phyloP scores from a whole-genome alignment of 2,888 invertebrate genomes.

The Macrophya annulata region DNA sequence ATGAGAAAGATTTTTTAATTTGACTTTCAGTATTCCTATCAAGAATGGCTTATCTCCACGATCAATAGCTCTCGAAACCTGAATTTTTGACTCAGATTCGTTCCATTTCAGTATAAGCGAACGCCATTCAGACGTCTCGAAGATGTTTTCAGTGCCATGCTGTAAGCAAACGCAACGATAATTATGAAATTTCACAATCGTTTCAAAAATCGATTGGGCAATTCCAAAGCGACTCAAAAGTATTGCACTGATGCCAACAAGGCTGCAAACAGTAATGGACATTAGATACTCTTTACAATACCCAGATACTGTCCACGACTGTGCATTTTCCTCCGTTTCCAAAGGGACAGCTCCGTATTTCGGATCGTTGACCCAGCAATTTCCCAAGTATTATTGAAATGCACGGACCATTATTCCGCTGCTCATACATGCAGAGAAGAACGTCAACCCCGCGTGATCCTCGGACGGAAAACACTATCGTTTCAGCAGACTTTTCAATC shows the following conservation, averaged over 20 bases:
- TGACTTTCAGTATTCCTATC: neutral
- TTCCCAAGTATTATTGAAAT: conserved; percentile 73
- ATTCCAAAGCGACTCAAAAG: neutral
- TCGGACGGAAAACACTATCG: conserved; percentile 66
- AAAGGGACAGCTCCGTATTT: conserved; percentile 69
- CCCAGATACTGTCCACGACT: neutral
- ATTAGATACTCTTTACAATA: neutral
- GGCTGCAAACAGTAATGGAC: too few species aligned
- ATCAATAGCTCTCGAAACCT: neutral
- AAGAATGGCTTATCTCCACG: neutral
- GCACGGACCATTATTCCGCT: conserved; percentile 64
- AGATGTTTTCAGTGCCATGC: neutral
- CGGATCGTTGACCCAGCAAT: conserved; percentile 64
- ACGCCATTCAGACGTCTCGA: neutral
- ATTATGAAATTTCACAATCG: neutral
- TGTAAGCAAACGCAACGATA: neutral
- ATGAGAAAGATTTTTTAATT: neutral
- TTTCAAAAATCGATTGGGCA: conserved; percentile 2
- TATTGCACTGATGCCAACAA: neutral
- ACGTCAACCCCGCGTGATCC: conserved; percentile 67
- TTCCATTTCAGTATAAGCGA: neutral
- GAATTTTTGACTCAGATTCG: neutral
- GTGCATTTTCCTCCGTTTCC: conserved; percentile 50
- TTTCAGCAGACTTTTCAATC: neutral
- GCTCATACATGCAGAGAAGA: conserved; percentile 66